A percentile compares a stretch with the other conserved stretches of the same genome.
These are phyloP conservation scores for Phycodurus eques DNA, from an alignment of 2,113 vertebrate genomes.

Conservation along the genomic window DNA sequence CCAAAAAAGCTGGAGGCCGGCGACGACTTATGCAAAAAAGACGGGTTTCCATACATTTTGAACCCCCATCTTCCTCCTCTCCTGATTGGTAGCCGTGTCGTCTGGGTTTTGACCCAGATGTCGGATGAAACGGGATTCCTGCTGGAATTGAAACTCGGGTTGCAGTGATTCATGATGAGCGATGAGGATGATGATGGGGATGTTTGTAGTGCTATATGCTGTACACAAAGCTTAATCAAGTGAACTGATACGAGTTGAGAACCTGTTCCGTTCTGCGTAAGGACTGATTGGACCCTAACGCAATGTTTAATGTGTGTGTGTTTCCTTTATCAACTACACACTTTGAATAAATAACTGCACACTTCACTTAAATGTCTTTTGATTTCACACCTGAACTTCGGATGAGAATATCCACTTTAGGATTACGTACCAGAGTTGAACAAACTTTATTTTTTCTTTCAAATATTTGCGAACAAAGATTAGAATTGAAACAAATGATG, in stretches of 20 bases:
- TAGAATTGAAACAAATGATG: background rate
- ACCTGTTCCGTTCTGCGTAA: background rate
- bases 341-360: background rate
- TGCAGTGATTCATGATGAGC: too few relatives aligned
- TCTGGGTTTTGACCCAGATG: background rate
- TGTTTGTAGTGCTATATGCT: background rate
- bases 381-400: background rate
- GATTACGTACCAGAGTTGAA: background rate
- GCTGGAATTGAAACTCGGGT: background rate
- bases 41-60: background rate
- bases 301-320: background rate
- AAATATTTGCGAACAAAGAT: background rate
- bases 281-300: background rate
- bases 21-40: background rate
- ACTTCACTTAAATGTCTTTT: background rate
- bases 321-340: background rate
- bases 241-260: background rate
- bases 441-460: background rate
- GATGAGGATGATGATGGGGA: background rate
- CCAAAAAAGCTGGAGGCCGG: too few relatives aligned
- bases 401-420: background rate
- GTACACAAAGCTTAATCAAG: background rate
- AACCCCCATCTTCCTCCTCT: background rate
- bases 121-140: background rate
- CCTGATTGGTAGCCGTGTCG: background rate